Conservation (phyloP, 1,140 invertebrate genomes). For the Papilio glaucus region DNA sequence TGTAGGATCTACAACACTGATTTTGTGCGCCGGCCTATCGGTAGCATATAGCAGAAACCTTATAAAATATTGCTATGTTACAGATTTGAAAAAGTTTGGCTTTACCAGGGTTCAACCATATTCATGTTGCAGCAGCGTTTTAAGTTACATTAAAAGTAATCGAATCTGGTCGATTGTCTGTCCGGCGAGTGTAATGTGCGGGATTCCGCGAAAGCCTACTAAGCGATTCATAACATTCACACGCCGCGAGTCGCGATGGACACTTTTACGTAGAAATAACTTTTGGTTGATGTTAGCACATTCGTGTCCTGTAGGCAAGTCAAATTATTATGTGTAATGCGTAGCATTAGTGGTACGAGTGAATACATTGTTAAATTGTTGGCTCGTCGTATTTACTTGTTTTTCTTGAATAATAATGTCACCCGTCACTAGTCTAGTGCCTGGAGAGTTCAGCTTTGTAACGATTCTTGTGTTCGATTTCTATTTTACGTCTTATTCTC, state of each 20-base stretch:
- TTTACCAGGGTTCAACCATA: no score
- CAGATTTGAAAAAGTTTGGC: no score
- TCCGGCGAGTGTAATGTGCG: background rate
- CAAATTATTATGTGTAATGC: conserved; percentile 16
- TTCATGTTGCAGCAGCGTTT: background rate
- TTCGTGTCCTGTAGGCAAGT: background rate
- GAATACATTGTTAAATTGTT: conserved; percentile 21
- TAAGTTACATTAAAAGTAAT: conserved; percentile 3
- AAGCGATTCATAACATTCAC: conserved; percentile 63
- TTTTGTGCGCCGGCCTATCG: no score
- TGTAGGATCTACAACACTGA: no score
- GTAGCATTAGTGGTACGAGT: background rate
- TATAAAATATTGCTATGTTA: no score
- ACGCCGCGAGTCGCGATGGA: conserved; percentile 40
- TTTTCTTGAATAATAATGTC: background rate
- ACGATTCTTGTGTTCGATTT: no score
- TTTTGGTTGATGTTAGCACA: background rate
- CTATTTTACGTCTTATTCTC: no score
- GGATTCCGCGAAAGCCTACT: conserved; percentile 41
- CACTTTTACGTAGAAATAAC: conserved; percentile 45
- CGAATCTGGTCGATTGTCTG: conserved; percentile 3
- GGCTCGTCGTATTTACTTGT: background rate
- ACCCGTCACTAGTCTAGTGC: no score
- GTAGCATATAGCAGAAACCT: no score
- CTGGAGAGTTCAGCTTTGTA: no score